Conservation (phyloP, 2,888 invertebrate species). For the Euspilapteryx auroguttella region DNA sequence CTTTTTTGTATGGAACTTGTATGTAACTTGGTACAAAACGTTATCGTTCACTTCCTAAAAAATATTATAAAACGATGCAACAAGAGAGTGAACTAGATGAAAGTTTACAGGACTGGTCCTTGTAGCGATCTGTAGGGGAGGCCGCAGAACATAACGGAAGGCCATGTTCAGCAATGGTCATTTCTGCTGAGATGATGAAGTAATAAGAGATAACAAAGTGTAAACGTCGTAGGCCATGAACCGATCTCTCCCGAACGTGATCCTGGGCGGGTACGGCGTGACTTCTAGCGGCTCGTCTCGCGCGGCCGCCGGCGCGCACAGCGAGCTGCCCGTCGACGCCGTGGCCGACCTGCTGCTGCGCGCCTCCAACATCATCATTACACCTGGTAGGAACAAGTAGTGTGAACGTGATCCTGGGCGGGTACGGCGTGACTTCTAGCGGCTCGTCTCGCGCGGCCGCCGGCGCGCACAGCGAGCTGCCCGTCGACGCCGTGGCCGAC, state of each 20-base stretch:
- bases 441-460: slow-evolving; percentile 80
- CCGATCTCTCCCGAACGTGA: slow-evolving; percentile 84
- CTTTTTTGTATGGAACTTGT: too few relatives aligned
- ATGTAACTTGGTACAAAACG: too few relatives aligned
- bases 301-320: slow-evolving; percentile 77
- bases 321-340: slow-evolving; percentile 75
- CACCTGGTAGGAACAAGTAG: slow-evolving; percentile 73
- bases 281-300: slow-evolving; percentile 75
- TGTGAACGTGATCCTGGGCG: slow-evolving; percentile 88
- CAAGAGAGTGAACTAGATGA: too few relatives aligned
- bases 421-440: slow-evolving; percentile 77
- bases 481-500: slow-evolving; percentile 74
- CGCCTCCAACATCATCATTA: slow-evolving; percentile 83
- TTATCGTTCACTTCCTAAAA: too few relatives aligned
- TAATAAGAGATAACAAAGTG: too few relatives aligned
- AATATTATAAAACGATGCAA: too few relatives aligned
- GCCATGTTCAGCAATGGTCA: too few relatives aligned
- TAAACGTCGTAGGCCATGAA: slow-evolving; percentile 82
- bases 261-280: slow-evolving; percentile 86
- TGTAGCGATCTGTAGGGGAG: too few relatives aligned
- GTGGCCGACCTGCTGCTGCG: slow-evolving; percentile 77
- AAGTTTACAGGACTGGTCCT: too few relatives aligned
- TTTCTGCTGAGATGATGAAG: too few relatives aligned
- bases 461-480: slow-evolving; percentile 79
- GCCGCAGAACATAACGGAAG: too few relatives aligned